Evolutionary conservation across 2,113 vertebrate genomes (phyloP).

Genomic region (Odobenus rosmarus): DNA sequence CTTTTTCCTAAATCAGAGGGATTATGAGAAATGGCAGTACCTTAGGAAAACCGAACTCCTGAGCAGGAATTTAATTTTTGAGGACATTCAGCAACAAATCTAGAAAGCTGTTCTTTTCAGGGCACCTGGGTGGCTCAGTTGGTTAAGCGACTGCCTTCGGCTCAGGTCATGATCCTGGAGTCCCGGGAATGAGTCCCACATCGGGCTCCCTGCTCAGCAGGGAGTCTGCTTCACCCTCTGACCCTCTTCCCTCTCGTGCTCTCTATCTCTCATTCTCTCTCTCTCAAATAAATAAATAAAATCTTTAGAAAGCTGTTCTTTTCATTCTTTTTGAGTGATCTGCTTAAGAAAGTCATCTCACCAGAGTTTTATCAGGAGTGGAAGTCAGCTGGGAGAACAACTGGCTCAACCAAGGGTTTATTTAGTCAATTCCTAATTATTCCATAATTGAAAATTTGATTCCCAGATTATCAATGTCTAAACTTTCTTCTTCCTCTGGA

Average conservation of each 20-base stretch:
- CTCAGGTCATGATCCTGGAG: no score
- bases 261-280: no score
- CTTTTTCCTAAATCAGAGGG: background rate
- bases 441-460: background rate
- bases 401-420: background rate
- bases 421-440: background rate
- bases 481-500: background rate
- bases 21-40: background rate
- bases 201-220: no score
- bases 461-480: background rate
- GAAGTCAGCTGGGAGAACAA: background rate
- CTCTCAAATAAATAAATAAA: no score
- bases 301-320: background rate
- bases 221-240: no score
- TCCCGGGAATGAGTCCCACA: no score
- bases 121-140: no score
- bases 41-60: background rate
- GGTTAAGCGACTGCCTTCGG: no score
- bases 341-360: background rate
- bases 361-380: background rate
- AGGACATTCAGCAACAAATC: background rate
- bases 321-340: background rate
- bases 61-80: conserved; percentile 24
- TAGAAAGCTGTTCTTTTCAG: conserved; percentile 5
- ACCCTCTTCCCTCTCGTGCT: no score